phyloP scores from a whole-genome alignment of 2,113 vertebrate species.

The Naja naja region DNA sequence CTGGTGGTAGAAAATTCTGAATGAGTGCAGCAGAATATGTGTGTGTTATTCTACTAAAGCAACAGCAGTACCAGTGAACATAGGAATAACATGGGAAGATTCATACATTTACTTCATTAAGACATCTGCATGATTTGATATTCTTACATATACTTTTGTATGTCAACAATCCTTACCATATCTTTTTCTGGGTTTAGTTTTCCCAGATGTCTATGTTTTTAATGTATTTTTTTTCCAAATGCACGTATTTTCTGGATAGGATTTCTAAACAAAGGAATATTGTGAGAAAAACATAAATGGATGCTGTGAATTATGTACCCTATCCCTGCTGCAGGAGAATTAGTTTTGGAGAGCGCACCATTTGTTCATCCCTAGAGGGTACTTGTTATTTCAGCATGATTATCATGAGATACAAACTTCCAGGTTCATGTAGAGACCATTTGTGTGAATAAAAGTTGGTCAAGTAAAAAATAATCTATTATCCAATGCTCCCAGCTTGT shows the following conservation, averaged over 20 bases:
- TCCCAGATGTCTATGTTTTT: neutral
- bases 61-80: conserved; percentile 17
- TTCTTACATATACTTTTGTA: neutral
- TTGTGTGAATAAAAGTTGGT: neutral
- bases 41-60: conserved; percentile 6
- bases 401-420: neutral
- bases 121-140: neutral
- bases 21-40: neutral
- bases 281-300: neutral
- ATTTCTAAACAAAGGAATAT: neutral
- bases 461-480: neutral
- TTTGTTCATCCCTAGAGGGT: neutral
- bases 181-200: neutral
- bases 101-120: neutral
- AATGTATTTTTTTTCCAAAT: neutral
- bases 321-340: neutral
- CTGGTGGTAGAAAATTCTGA: neutral
- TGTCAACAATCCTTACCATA: neutral
- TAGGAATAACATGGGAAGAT: neutral
- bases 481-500: neutral
- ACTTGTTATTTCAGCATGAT: neutral
- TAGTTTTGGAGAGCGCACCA: neutral
- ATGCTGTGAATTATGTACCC: neutral
- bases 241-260: neutral
- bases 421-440: neutral